Conservation (phyloP, 1,140 invertebrate genomes). For the Trichonephila inaurata region DNA sequence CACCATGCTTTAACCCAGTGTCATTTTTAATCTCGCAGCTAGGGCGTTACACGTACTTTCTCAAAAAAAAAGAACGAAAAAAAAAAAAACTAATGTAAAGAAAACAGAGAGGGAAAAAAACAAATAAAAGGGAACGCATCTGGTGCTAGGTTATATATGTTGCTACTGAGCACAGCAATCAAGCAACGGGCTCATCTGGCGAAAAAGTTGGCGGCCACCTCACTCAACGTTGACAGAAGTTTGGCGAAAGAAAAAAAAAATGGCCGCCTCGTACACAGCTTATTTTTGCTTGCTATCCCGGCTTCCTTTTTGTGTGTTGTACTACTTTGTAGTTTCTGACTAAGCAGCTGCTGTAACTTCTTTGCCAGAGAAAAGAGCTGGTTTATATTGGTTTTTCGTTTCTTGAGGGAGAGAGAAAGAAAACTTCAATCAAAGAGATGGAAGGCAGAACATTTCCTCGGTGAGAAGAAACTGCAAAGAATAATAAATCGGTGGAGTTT, state of each 20-base stretch:
- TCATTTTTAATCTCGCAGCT: neutral
- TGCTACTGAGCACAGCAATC: slow-evolving; percentile 8
- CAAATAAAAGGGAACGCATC: neutral
- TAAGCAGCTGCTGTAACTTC: neutral
- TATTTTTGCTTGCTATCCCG: neutral
- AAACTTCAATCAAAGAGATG: no score
- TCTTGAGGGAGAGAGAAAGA: neutral
- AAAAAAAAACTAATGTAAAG: neutral
- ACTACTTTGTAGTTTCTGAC: slow-evolving; percentile 17
- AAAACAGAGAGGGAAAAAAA: neutral
- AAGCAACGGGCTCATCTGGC: slow-evolving; percentile 14
- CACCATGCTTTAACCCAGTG: neutral
- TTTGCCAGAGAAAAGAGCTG: neutral
- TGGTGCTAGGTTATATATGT: neutral
- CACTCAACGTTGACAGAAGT: slow-evolving; percentile 14
- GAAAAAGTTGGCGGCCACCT: slow-evolving; percentile 4
- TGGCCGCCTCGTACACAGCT: slow-evolving; percentile 21
- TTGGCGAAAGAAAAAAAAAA: slow-evolving; percentile 10
- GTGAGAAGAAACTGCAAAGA: no score
- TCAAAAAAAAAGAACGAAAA: neutral
- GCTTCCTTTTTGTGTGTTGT: neutral
- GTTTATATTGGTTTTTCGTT: neutral
- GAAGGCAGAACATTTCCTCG: no score
- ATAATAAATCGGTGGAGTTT: no score
- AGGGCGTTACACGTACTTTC: neutral